These are phyloP conservation scores for Tachyglossus aculeatus DNA, from an alignment of 2,797 vertebrate genomes.

Conservation along the genomic window DNA sequence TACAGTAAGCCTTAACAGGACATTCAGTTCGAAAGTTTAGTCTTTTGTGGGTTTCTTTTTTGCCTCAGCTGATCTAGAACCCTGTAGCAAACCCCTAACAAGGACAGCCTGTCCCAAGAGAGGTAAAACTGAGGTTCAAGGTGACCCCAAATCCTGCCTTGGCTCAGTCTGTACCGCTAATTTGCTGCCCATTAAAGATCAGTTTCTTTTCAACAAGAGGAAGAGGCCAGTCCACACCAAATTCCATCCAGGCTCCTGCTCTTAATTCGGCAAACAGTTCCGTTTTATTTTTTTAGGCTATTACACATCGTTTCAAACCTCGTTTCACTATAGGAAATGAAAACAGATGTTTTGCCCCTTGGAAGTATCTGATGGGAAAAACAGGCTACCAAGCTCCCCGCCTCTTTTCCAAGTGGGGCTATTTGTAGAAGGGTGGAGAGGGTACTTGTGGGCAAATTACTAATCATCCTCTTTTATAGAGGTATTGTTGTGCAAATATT, in stretches of 20 bases:
- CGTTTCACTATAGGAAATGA: constrained; percentile 21
- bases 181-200: too few relatives aligned
- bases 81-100: too few relatives aligned
- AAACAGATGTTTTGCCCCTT: constrained; percentile 18
- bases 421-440: background rate
- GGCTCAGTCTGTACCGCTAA: too few relatives aligned
- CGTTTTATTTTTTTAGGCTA: constrained; percentile 31
- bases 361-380: background rate
- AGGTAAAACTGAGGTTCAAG: too few relatives aligned
- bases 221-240: background rate
- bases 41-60: too few relatives aligned
- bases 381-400: background rate
- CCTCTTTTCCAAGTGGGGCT: background rate
- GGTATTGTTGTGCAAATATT: constrained; percentile 12
- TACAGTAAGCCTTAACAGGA: too few relatives aligned
- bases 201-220: constrained; percentile 11
- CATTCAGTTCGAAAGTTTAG: too few relatives aligned
- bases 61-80: too few relatives aligned
- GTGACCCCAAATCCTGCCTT: too few relatives aligned
- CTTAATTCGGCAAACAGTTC: constrained; percentile 19
- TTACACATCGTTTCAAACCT: constrained; percentile 15
- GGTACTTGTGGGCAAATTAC: background rate
- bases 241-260: constrained; percentile 10
- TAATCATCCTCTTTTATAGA: background rate
- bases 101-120: too few relatives aligned